Base-by-base conservation (phyloP, 2,113 vertebrate species). In the Morone chrysops region DNA sequence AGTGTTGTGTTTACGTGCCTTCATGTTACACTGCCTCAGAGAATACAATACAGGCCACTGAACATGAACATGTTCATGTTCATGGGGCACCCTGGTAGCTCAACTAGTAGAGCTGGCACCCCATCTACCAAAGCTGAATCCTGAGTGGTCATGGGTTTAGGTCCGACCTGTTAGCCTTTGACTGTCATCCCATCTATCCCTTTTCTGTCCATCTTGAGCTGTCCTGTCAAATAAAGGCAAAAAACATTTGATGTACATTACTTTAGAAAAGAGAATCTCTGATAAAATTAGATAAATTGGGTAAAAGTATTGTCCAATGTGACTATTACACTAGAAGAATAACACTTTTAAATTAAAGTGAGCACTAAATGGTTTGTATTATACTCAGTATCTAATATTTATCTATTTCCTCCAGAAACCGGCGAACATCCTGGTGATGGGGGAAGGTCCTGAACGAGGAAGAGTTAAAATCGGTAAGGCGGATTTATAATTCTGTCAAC, bases 381-480 rank as follows among this genome's bases (percentile, higher is more conserved):
- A 13, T 17, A 48, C 3, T 0, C 3, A 16, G 0, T 6, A 9
- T 79, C 25, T 71, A 17, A 50, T 20, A 31, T 48, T 78, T 67
- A 12, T 62, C 16, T 72, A 25, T 88, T 16, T 86, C 73, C 93
- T 94, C 92, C 95, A 99, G 98, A 99, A 99, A 97, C 98, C 98
- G 94, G 98, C 98, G 79, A 99, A 99, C 95, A 99, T 99, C 96
- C 97, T 99, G 95, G 98, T 99, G 94, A 99, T 99, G 98, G 98
- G 98, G 93, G 98, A 99, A 96, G 98, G 98, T 94, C 97, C 96
- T 56, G 98, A 99, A 94, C 96, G 97, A 95, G 98, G 98, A 94
- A 95, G 98, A 95, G 98, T 99, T 93, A 99, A 99, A 96, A 99
- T 99, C 87, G 98, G 98, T 99, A 77, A 90, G 90, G 6, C 9